Percentiles rank a stretch among this genome's conserved stretches.
These are phyloP conservation scores for Rhea pennata DNA, from an alignment of 2,113 vertebrate species.

Conservation along the genomic window DNA sequence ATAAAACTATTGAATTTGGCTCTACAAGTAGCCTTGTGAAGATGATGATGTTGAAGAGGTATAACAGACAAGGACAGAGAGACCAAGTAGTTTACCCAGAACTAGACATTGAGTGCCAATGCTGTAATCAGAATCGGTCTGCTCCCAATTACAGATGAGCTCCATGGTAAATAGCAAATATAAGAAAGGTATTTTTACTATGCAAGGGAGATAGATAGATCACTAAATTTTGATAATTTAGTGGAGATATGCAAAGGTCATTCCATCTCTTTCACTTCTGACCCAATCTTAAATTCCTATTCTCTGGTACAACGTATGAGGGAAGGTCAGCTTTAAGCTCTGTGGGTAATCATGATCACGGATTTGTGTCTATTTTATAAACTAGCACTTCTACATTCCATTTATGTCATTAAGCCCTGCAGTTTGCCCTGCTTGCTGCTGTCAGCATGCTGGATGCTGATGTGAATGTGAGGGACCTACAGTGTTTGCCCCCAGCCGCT, in stretches of 20 bases:
- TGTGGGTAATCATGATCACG: no score
- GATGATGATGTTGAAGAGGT: background rate
- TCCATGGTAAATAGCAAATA: background rate
- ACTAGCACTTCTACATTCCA: background rate
- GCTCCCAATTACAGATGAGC: background rate
- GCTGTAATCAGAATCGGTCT: background rate
- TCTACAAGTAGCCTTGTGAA: accelerated
- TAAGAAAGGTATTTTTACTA: background rate
- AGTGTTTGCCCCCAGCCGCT: background rate
- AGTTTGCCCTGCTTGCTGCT: accelerated
- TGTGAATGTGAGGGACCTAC: no score
- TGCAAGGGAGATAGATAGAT: background rate
- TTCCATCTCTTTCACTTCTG: background rate
- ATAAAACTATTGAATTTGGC: background rate
- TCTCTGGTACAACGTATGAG: background rate
- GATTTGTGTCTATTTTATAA: background rate
- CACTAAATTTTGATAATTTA: background rate
- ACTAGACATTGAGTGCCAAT: background rate
- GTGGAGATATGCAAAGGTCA: background rate
- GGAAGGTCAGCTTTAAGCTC: background rate
- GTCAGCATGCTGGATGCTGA: accelerated
- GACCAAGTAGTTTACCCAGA: background rate
- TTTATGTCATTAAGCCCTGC: background rate
- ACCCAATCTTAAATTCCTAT: background rate
- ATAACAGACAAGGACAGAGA: background rate